Percentiles rank a stretch among this genome's conserved stretches.
Conservation (phyloP, 2,888 invertebrate species). For the Tiliacea aurago region DNA sequence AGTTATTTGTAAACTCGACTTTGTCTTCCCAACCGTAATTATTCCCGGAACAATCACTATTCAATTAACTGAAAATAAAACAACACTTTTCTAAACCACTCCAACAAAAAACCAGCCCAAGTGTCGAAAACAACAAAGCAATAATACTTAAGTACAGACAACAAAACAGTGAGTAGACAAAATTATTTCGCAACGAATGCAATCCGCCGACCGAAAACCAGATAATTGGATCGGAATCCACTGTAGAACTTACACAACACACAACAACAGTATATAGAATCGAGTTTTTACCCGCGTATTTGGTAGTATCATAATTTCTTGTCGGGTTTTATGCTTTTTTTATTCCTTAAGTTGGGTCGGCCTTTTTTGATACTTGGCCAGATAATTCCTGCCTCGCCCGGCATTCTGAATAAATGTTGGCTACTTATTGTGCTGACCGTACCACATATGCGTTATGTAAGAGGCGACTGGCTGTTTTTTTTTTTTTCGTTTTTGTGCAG, state of each 20-base stretch:
- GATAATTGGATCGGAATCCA: conserved; percentile 76
- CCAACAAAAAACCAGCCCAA: conserved; percentile 52
- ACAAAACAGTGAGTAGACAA: conserved; percentile 69
- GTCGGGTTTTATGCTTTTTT: conserved; percentile 77
- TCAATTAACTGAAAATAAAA: conserved; percentile 38
- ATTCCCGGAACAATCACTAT: conserved; percentile 26
- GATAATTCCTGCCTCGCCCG: conserved; percentile 81
- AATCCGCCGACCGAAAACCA: conserved; percentile 68
- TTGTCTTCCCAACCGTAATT: conserved; percentile 20
- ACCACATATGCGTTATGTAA: conserved; percentile 74
- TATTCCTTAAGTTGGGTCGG: conserved; percentile 70
- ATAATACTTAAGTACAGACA: conserved; percentile 65
- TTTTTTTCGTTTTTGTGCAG: conserved; percentile 68
- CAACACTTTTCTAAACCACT: conserved; percentile 38
- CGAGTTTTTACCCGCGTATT: conserved; percentile 86
- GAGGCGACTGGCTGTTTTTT: conserved; percentile 65
- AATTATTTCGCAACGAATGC: conserved; percentile 72
- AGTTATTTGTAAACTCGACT: not conserved
- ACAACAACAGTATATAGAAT: conserved; percentile 73
- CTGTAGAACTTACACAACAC: conserved; percentile 74
- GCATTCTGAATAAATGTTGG: conserved; percentile 79
- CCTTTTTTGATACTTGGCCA: conserved; percentile 82
- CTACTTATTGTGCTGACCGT: conserved; percentile 74
- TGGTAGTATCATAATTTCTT: conserved; percentile 89
- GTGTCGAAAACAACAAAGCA: conserved; percentile 60